Evolutionary conservation across 2,888 invertebrate genomes (phyloP).

Genomic region (Euspilapteryx auroguttella): DNA sequence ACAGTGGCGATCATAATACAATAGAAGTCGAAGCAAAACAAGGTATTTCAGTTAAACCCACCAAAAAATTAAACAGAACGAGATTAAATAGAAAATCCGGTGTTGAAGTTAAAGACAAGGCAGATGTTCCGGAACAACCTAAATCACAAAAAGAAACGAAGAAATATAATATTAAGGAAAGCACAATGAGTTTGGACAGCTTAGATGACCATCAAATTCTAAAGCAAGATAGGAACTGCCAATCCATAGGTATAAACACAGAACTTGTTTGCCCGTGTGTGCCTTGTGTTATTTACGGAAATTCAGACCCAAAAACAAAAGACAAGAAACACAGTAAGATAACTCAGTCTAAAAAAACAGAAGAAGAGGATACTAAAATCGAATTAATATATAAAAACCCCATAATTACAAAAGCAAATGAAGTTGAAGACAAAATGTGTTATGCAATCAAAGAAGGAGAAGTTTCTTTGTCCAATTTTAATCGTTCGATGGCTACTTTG

Average conservation of each 20-base stretch:
- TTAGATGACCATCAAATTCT: slow-evolving; percentile 21
- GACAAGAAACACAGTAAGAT: slow-evolving; percentile 9
- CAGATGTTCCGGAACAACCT: slow-evolving; percentile 1
- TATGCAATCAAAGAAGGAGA: neutral
- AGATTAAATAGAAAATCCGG: slow-evolving; percentile 1
- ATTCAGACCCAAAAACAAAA: slow-evolving; percentile 16
- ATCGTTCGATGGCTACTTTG: neutral
- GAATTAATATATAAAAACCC: slow-evolving; percentile 42
- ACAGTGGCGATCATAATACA: too few relatives aligned
- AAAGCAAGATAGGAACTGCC: slow-evolving; percentile 16
- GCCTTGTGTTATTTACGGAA: slow-evolving; percentile 41
- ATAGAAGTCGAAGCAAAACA: slow-evolving; percentile 8
- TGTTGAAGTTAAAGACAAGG: neutral
- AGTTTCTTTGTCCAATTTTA: neutral
- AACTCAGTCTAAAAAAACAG: slow-evolving; percentile 2
- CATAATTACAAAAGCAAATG: slow-evolving; percentile 13
- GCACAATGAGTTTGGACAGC: slow-evolving; percentile 42
- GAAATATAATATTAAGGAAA: slow-evolving; percentile 20
- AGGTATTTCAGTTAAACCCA: neutral
- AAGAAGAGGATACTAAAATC: slow-evolving; percentile 12
- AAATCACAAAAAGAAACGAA: slow-evolving; percentile 7
- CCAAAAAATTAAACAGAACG: slow-evolving; percentile 4
- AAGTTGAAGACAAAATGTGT: neutral
- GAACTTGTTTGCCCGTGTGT: slow-evolving; percentile 34
- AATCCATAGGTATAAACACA: slow-evolving; percentile 37